Evolutionary conservation across 2,113 vertebrate species (phyloP).

Genomic region (Pao palembangensis): DNA sequence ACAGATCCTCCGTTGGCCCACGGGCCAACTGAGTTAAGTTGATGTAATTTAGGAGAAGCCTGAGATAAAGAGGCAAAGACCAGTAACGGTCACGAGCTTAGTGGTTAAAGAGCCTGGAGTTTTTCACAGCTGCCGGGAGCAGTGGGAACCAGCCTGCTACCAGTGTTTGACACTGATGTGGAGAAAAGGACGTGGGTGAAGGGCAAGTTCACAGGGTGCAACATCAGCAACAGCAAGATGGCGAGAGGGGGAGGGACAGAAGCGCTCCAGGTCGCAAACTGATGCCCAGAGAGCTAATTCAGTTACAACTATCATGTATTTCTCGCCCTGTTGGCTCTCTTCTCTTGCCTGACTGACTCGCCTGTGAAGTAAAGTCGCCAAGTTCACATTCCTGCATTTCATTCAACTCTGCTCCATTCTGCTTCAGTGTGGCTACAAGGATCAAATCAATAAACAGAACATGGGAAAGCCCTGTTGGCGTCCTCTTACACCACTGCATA

Average conservation of each 20-base stretch:
- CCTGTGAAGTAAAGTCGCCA: conserved; percentile 4
- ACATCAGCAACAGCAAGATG: not conserved
- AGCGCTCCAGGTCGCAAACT: not conserved
- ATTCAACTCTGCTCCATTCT: conserved; percentile 22
- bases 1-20: too few species aligned
- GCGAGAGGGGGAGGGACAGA: not conserved
- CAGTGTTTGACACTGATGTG: conserved; percentile 45
- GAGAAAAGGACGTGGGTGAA: conserved; percentile 40
- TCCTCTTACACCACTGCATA: not conserved
- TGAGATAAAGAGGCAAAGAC: not conserved
- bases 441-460: too few species aligned
- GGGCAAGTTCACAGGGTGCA: conserved; percentile 11
- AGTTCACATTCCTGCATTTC: conserved; percentile 33
- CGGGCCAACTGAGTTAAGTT: too few species aligned
- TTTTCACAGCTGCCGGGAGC: conserved; percentile 20
- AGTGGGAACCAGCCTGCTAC: conserved; percentile 2
- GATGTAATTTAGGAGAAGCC: too few species aligned
- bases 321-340: conserved; percentile 10
- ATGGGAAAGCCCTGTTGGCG: not conserved
- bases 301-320: not conserved
- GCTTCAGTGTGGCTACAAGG: conserved; percentile 9
- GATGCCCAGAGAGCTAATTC: conserved; percentile 1
- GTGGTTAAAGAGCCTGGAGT: conserved; percentile 19
- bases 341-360: conserved; percentile 16
- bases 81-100: conserved; percentile 15